Base-by-base conservation (phyloP, 2,113 vertebrate genomes). In the Gobio gobio region DNA sequence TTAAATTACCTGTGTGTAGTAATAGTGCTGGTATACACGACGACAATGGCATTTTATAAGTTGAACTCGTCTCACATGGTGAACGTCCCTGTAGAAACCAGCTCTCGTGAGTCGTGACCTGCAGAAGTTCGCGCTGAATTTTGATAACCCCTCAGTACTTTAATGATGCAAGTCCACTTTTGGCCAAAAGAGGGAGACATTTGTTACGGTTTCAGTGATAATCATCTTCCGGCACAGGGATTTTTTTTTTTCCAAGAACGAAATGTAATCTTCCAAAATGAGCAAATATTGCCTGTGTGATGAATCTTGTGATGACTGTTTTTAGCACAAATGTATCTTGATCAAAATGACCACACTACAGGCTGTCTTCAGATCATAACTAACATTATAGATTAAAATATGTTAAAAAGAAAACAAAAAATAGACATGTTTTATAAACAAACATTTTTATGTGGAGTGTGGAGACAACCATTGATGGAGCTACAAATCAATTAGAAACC, bases 131-230 rank as follows among this genome's bases (percentile, higher is more conserved):
- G 14, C 16, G 16, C 3, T 40, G 16, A 18, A 56, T 56, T 45
- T 59, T 51, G 4, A 68, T 59, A 78, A 78, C 16, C 18, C 58
- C 7, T 24, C 9, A 13, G 51, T 2, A 13, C 20, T 43, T 58
- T 16, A 79, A 79, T 24, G 13, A 64, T 12, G 82, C 29, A 26
- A 20, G 14, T n/a, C n/a, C 61, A 0, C 24, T 10, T 54, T 78
- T 47, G 24, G 5, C 18, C 87, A 85, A 36, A n/a, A 88, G 87
- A 83, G 64, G 83, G 83, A 68, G 45, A 79, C 75, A 58, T 56
- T 56, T 76, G 2, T 58, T 3, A 72, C 0, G 3, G 10, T 73
- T 82, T 85, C 73, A 51, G 20, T 61, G 18, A 24, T 43, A 12
- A 26, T 81, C 1, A 13, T n/a, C 5, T 58, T 58, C 26, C n/a